Conservation (phyloP, 2,888 invertebrate species). For the Belgica antarctica region DNA sequence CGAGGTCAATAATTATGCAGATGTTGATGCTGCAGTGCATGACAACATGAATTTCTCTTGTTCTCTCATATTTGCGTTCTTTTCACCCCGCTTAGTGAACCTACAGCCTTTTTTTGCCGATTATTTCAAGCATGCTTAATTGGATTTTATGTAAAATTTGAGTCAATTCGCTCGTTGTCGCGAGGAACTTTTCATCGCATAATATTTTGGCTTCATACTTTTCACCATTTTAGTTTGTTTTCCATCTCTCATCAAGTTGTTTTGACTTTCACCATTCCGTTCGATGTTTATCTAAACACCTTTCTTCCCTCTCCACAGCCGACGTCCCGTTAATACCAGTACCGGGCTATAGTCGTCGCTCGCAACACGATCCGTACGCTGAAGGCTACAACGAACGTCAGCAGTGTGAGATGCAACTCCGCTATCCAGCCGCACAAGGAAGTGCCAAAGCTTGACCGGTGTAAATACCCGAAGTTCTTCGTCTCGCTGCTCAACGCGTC, state of each 20-base stretch:
- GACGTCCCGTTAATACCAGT: conserved; percentile 43
- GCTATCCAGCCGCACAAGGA: conserved; percentile 28
- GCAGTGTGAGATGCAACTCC: conserved; percentile 38
- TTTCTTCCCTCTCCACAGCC: not conserved
- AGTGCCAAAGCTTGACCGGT: conserved; percentile 31
- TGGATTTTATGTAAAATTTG: conserved; percentile 1
- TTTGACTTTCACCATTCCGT: not conserved
- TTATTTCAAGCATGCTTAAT: conserved; percentile 24
- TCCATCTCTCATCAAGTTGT: too few relatives aligned
- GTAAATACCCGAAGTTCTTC: conserved; percentile 29
- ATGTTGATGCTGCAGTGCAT: too few relatives aligned
- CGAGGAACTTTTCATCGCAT: conserved; percentile 26
- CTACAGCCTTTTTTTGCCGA: conserved; percentile 6
- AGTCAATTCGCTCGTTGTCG: not conserved
- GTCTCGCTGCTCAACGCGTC: not conserved
- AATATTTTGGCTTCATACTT: conserved; percentile 41
- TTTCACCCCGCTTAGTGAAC: not conserved
- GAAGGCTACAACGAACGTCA: conserved; percentile 38
- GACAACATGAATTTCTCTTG: too few relatives aligned
- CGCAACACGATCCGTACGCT: conserved; percentile 25
- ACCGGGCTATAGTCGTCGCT: conserved; percentile 39
- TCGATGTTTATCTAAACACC: not conserved
- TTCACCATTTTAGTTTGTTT: not conserved
- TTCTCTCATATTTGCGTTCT: not conserved
- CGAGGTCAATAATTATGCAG: conserved; percentile 44